Evolutionary conservation across 2,797 vertebrate genomes (phyloP), one percentile per base, ranked within the genome.

Genomic region (Pipistrellus pipistrellus): DNA sequence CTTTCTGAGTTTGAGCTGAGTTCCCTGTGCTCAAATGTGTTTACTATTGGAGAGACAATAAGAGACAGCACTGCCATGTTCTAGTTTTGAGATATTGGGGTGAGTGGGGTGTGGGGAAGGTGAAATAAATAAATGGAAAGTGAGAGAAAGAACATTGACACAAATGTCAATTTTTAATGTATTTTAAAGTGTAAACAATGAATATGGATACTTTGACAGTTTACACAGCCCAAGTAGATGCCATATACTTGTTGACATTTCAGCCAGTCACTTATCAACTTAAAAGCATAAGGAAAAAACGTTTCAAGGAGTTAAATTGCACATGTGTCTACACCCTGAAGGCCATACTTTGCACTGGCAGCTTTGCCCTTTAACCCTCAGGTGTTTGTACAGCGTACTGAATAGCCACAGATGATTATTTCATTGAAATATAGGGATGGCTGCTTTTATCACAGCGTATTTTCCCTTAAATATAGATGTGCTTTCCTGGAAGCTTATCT

Each of bases 121-220:
- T 71, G 10, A 82, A 90, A 92, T 8, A 87, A 92, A 81, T 8
- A 64, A 48, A 84, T 25, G 14, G 9, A 53, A 90, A 88, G 21
- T 30, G 20, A 88, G 68, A 80, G 48, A 85, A 27, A 91, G 8
- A 87, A 77, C 0, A 62, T 2, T 23, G 77, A 72, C 3, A 23
- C n/a, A 68, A 91, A 59, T 48, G 30, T 35, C 46, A 20, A 13
- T n/a, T 88, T 77, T 73, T 27, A 62, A 46, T 80, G 71, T 62
- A 44, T 57, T 72, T 85, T 73, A 75, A 84, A 87, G 27, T 32
- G 10, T 85, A 85, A 68, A 88, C 18, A 78, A 69, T 76, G 30
- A 83, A 85, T 68, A 4, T 77, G 48, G 15, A 64, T 71, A 44
- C 48, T n/a, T 25, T 80, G 57, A 20, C 53, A 64, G 13, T 75